These are phyloP conservation scores for Bombus breviceps DNA, from an alignment of 1,140 invertebrate species.

Conservation along the genomic window DNA sequence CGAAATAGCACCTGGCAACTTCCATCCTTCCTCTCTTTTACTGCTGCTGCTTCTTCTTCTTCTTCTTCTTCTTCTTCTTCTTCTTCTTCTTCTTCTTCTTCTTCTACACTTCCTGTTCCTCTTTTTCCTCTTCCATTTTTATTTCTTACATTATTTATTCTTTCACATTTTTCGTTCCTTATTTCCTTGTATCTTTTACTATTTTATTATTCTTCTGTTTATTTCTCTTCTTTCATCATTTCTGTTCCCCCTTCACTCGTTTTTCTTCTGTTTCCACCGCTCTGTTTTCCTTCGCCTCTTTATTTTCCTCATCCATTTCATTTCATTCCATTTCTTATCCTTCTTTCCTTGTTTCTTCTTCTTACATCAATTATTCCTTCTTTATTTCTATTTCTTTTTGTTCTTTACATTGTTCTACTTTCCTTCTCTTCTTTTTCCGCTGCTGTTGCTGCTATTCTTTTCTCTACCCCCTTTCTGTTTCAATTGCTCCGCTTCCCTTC, in stretches of 20 bases:
- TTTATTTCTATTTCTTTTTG: not conserved
- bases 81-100: not conserved
- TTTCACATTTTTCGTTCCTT: not conserved
- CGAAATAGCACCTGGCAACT: conserved; percentile 1
- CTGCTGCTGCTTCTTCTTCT: not conserved
- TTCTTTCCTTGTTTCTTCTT: not conserved
- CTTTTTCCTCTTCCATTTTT: not conserved
- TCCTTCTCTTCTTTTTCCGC: not conserved
- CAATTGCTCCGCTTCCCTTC: not conserved
- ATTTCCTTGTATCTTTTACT: not conserved
- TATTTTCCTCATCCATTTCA: too few species aligned
- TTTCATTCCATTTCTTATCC: not conserved
- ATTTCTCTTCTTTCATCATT: not conserved
- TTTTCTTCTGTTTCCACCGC: not conserved
- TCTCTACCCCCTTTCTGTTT: too few species aligned
- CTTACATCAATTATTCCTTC: not conserved
- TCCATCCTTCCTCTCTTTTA: not conserved
- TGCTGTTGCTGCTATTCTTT: not conserved
- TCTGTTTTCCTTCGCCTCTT: not conserved
- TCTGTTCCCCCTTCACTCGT: not conserved
- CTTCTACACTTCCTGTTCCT: not conserved
- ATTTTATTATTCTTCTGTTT: not conserved
- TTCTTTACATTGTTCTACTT: not conserved
- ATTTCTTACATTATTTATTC: not conserved
- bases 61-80: not conserved